phyloP scores from a whole-genome alignment of 2,113 vertebrate genomes.

The Varanus salvator region DNA sequence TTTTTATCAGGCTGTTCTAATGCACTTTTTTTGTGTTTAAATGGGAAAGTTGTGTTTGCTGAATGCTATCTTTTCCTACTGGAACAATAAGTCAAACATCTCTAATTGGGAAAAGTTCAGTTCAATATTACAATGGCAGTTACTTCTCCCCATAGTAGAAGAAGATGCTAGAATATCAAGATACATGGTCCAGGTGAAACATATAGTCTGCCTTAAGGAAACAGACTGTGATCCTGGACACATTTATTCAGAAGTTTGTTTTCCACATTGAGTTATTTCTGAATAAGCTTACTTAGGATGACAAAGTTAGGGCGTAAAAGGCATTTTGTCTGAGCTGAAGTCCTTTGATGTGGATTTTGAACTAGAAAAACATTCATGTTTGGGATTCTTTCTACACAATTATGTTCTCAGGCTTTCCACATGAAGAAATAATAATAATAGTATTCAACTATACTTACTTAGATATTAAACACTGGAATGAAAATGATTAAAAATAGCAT shows the following conservation, averaged over 20 bases:
- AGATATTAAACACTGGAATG: neutral
- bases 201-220: neutral
- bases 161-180: neutral
- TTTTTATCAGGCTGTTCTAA: neutral
- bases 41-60: neutral
- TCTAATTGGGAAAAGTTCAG: too few relatives aligned
- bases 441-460: neutral
- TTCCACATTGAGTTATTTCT: neutral
- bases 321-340: neutral
- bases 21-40: neutral
- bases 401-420: constrained; percentile 8
- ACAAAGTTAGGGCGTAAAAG: neutral
- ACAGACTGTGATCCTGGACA: neutral
- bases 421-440: neutral
- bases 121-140: too few relatives aligned
- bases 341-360: neutral
- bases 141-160: neutral
- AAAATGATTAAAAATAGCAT: neutral
- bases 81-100: too few relatives aligned
- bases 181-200: neutral
- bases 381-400: neutral
- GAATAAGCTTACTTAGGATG: neutral
- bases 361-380: neutral
- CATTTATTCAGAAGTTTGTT: neutral
- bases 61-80: neutral